Conservation (phyloP, 2,888 invertebrate genomes). For the Polyommatus icarus region DNA sequence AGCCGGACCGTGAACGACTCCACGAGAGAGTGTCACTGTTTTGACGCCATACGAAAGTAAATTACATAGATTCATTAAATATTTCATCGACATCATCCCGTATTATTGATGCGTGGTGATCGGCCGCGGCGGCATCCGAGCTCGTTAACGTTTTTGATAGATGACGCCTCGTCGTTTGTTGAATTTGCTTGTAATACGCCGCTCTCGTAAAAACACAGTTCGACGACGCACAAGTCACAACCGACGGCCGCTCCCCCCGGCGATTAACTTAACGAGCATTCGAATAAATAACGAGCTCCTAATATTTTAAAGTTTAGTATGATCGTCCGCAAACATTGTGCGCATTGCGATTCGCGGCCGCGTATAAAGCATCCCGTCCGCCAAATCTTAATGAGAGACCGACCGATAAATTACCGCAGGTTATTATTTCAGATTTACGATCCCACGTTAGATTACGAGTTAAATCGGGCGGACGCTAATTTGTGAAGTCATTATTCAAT, state of each 20-base stretch:
- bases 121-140: constrained; percentile 70
- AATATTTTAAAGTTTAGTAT: constrained; percentile 62
- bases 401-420: constrained; percentile 44
- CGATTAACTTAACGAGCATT: constrained; percentile 76
- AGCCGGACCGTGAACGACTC: constrained; percentile 21
- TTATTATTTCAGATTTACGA: constrained; percentile 48
- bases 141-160: constrained; percentile 80
- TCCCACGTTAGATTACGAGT: constrained; percentile 50
- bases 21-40: constrained; percentile 48
- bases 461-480: constrained; percentile 61
- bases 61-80: constrained; percentile 52
- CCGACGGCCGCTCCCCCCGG: constrained; percentile 76
- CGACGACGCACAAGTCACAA: constrained; percentile 71
- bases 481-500: constrained; percentile 75
- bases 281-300: constrained; percentile 73
- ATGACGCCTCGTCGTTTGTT: constrained; percentile 75
- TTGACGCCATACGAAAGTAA: constrained; percentile 53
- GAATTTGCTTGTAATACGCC: constrained; percentile 73
- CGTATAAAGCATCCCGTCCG: constrained; percentile 43
- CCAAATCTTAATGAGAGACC: constrained; percentile 44
- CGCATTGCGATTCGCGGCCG: constrained; percentile 45
- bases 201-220: constrained; percentile 74
- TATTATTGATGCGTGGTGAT: constrained; percentile 71
- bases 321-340: constrained; percentile 43
- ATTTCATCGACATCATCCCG: constrained; percentile 68